These are phyloP conservation scores for Drosophila sp. DNA, from an alignment of 1,140 invertebrate species.

Conservation along the genomic window DNA sequence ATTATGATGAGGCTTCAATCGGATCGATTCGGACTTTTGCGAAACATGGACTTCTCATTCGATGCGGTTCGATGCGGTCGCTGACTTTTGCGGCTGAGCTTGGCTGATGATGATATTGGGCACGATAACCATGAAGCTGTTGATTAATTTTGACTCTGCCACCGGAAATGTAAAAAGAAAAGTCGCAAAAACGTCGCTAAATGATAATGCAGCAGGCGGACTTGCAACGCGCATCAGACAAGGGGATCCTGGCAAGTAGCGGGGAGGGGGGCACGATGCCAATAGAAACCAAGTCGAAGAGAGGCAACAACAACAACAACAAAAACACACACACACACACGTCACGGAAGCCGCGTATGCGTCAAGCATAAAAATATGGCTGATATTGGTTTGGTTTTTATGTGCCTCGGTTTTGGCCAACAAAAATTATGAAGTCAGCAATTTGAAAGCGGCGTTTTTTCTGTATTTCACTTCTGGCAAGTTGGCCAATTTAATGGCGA, in stretches of 20 bases:
- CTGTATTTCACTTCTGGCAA: too few species aligned
- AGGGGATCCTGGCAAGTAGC: background rate
- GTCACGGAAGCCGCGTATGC: constrained; percentile 52
- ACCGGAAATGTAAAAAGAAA: constrained; percentile 74
- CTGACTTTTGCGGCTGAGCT: constrained; percentile 46
- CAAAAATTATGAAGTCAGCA: constrained; percentile 62
- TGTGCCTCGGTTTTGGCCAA: constrained; percentile 26
- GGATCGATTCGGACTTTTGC: constrained; percentile 16
- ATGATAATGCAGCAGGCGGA: constrained; percentile 67
- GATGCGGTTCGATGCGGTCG: constrained; percentile 56
- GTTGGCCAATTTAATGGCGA: constrained; percentile 54
- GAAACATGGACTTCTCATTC: constrained; percentile 1
- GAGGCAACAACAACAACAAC: background rate
- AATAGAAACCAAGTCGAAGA: constrained; percentile 51
- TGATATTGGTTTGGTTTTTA: constrained; percentile 43
- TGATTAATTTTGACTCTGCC: constrained; percentile 74
- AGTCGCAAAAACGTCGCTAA: constrained; percentile 68
- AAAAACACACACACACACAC: constrained; percentile 24
- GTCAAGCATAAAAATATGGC: constrained; percentile 53
- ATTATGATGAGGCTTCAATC: constrained; percentile 66
- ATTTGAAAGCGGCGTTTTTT: constrained; percentile 38
- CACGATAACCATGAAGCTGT: constrained; percentile 68
- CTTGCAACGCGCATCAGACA: constrained; percentile 14
- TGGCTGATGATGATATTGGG: constrained; percentile 38
- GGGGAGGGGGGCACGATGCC: constrained; percentile 21